phyloP scores from a whole-genome alignment of 2,888 invertebrate species.

The Hirtodrosophila duncani region DNA sequence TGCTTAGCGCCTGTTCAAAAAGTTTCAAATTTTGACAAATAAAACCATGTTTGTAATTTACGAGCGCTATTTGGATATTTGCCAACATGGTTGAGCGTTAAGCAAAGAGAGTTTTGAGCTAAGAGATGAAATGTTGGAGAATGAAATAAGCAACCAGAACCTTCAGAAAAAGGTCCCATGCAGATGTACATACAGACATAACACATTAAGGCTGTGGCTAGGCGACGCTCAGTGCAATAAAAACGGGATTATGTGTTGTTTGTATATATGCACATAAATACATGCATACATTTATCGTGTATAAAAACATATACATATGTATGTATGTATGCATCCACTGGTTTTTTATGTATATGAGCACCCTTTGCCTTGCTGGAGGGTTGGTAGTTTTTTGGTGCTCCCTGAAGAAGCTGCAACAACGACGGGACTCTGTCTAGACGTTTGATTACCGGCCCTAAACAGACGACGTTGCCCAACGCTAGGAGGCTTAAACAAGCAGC shows the following conservation, averaged over 20 bases:
- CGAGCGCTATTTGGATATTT: conserved; percentile 61
- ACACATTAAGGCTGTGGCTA: conserved; percentile 29
- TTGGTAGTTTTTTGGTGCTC: conserved; percentile 18
- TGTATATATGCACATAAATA: conserved; percentile 16
- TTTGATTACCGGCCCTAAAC: conserved; percentile 56
- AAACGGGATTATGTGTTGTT: conserved; percentile 54
- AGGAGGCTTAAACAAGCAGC: conserved; percentile 17
- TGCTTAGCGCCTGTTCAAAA: conserved; percentile 76
- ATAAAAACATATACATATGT: conserved; percentile 3
- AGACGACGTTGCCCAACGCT: conserved; percentile 25
- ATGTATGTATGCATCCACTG: conserved; percentile 14
- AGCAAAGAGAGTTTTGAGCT: not conserved
- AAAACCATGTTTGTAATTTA: conserved; percentile 78
- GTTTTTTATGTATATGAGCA: conserved; percentile 3
- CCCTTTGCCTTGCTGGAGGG: not conserved
- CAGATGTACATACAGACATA: conserved; percentile 5
- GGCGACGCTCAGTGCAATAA: conserved; percentile 52
- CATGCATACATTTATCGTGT: not conserved
- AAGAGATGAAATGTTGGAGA: conserved; percentile 22
- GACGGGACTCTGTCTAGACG: conserved; percentile 63
- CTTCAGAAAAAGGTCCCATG: conserved; percentile 23
- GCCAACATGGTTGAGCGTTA: conserved; percentile 60
- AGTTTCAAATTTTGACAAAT: conserved; percentile 79
- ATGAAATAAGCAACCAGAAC: conserved; percentile 27
- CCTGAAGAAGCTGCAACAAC: conserved; percentile 57